These are phyloP conservation scores for Agrochola circellaris DNA, from an alignment of 2,888 invertebrate genomes.

Conservation along the genomic window DNA sequence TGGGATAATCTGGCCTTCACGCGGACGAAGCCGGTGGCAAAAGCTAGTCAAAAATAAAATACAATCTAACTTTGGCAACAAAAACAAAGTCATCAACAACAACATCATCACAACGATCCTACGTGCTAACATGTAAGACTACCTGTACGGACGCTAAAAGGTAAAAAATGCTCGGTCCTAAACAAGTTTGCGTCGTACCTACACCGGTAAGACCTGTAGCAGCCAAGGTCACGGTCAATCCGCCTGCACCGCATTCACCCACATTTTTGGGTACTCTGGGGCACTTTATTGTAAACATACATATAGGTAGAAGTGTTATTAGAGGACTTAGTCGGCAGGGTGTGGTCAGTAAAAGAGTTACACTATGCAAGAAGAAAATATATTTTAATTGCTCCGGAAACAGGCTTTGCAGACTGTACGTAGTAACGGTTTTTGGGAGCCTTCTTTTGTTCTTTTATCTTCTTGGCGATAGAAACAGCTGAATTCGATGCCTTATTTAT, in stretches of 20 bases:
- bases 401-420: background rate
- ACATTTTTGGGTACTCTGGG: constrained; percentile 36
- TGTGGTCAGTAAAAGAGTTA: background rate
- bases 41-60: background rate
- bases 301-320: constrained; percentile 7
- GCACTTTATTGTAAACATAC: constrained; percentile 6
- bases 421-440: background rate
- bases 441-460: background rate
- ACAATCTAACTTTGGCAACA: background rate
- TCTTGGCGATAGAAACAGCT: background rate
- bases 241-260: constrained; percentile 47
- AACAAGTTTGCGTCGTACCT: constrained; percentile 52
- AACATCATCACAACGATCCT: background rate
- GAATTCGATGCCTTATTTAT: too few relatives aligned
- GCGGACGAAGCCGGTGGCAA: background rate
- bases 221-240: constrained; percentile 52
- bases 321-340: constrained; percentile 13
- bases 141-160: constrained; percentile 53
- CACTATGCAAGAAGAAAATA: background rate
- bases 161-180: constrained; percentile 46
- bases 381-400: background rate
- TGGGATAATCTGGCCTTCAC: too few relatives aligned
- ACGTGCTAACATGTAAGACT: constrained; percentile 42
- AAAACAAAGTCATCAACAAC: too few relatives aligned
- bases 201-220: constrained; percentile 34